Conservation (phyloP, 23 tunicate species). For the Halocynthia aurantium region DNA sequence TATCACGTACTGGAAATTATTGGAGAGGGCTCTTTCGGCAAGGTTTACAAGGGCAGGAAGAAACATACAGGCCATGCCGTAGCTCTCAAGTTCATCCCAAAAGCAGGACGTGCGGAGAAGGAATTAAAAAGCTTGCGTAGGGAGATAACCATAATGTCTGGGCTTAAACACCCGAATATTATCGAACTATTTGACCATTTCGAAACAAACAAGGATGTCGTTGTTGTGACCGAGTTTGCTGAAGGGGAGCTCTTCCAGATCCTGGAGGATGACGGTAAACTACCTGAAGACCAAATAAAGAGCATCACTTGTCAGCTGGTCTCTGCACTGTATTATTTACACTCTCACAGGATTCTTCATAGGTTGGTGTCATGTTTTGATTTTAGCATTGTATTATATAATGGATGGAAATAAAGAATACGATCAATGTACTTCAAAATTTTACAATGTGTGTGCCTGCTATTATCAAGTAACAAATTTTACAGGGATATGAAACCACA, state of each 20-base stretch:
- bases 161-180: constrained; percentile 69
- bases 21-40: constrained; percentile 92
- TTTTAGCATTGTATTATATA: background rate
- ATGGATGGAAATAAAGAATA: too few relatives aligned
- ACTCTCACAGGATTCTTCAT: constrained; percentile 82
- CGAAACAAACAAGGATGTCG: constrained; percentile 94
- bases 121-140: constrained; percentile 64
- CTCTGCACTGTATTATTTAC: constrained; percentile 81
- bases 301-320: constrained; percentile 77
- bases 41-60: constrained; percentile 70
- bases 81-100: constrained; percentile 88
- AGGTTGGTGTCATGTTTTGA: constrained; percentile 11
- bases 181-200: constrained; percentile 75
- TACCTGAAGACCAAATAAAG: constrained; percentile 63
- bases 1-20: constrained; percentile 76
- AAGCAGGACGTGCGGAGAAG: constrained; percentile 79
- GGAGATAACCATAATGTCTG: constrained; percentile 86
- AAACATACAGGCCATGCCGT: constrained; percentile 81
- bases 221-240: constrained; percentile 88
- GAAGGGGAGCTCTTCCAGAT: constrained; percentile 94
- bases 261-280: constrained; percentile 91
- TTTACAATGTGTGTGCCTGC: too few relatives aligned
- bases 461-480: background rate
- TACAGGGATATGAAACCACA: constrained; percentile 94
- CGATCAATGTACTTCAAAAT: too few relatives aligned